A percentile compares a stretch with the other conserved stretches of the same genome.
Conservation (phyloP, 2,888 invertebrate species). For the Sabatieria punctata region DNA sequence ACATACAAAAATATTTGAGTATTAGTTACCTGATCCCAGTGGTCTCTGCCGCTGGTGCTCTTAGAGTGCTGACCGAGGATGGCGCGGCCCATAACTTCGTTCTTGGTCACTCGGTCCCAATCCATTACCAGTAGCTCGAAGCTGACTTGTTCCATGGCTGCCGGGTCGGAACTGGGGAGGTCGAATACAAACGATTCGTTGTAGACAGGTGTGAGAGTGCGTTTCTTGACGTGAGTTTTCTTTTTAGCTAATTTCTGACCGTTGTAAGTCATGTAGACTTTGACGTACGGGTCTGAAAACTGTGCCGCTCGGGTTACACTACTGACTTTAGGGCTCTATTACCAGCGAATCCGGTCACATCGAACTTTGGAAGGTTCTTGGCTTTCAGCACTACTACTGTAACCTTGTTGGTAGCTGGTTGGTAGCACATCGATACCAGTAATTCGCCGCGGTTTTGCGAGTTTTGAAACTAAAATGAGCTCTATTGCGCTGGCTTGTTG, state of each 20-base stretch:
- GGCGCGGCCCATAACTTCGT: constrained; percentile 90
- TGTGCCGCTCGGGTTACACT: no score
- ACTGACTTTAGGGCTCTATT: no score
- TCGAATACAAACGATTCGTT: constrained; percentile 98
- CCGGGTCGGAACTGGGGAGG: constrained; percentile 49
- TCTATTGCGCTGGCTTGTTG: no score
- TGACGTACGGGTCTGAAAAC: constrained; percentile 89
- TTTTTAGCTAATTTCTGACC: constrained; percentile 96
- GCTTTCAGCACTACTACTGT: constrained; percentile 94
- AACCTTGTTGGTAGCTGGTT: constrained; percentile 82
- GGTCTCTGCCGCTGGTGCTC: constrained; percentile 48
- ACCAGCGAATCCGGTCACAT: constrained; percentile 35
- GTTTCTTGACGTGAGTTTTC: constrained; percentile 95
- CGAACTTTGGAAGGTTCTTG: constrained; percentile 90
- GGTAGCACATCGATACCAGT: constrained; percentile 89
- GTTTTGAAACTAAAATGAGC: constrained; percentile 48
- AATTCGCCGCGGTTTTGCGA: constrained; percentile 84
- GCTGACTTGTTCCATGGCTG: constrained; percentile 41
- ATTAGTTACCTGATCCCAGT: constrained; percentile 99
- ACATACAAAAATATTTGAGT: no score
- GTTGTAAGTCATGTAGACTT: constrained; percentile 88
- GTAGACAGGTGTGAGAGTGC: constrained; percentile 91
- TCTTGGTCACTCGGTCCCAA: constrained; percentile 96
- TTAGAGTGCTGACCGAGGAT: constrained; percentile 56
- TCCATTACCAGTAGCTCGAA: constrained; percentile 75